Evolutionary conservation across 2,797 vertebrate species (phyloP).

Genomic region (Chlorospingus flavigularis): DNA sequence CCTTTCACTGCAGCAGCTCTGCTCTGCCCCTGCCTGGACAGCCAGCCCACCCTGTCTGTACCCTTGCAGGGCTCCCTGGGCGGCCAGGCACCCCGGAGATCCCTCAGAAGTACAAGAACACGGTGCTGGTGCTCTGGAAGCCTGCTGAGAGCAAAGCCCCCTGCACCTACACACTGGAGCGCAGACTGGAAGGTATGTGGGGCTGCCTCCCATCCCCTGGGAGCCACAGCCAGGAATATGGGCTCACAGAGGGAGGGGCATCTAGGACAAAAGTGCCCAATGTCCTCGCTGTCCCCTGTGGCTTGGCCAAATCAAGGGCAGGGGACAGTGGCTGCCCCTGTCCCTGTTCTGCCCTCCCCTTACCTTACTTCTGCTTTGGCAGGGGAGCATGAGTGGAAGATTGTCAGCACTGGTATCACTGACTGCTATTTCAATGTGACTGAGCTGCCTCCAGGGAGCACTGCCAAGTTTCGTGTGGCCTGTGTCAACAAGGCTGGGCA

Average conservation of each 20-base stretch:
- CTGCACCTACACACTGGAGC: conserved; percentile 92
- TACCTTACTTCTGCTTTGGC: neutral
- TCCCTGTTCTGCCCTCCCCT: fast-evolving
- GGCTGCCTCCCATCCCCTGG: neutral
- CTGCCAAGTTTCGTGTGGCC: conserved; percentile 91
- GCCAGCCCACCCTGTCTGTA: neutral
- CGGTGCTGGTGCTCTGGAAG: conserved; percentile 93
- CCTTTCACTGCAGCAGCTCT: neutral
- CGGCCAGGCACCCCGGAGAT: conserved; percentile 91
- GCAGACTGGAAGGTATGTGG: conserved; percentile 83
- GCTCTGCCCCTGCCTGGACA: neutral
- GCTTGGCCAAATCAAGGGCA: neutral
- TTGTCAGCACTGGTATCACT: conserved; percentile 83
- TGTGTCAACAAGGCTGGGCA: conserved; percentile 96
- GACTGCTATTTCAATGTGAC: conserved; percentile 96
- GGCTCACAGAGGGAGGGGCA: neutral
- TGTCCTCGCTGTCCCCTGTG: neutral
- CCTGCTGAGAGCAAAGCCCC: conserved; percentile 89
- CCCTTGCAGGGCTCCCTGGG: conserved; percentile 84
- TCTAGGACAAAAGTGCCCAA: neutral
- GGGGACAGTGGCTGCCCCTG: neutral
- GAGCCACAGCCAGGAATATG: neutral
- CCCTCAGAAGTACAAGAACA: conserved; percentile 94
- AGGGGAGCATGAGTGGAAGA: conserved; percentile 91
- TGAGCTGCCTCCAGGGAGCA: conserved; percentile 79